A percentile compares a stretch with the other conserved stretches of the same genome.
Conservation (phyloP, 1,140 invertebrate genomes). For the Apolygus lucorum region DNA sequence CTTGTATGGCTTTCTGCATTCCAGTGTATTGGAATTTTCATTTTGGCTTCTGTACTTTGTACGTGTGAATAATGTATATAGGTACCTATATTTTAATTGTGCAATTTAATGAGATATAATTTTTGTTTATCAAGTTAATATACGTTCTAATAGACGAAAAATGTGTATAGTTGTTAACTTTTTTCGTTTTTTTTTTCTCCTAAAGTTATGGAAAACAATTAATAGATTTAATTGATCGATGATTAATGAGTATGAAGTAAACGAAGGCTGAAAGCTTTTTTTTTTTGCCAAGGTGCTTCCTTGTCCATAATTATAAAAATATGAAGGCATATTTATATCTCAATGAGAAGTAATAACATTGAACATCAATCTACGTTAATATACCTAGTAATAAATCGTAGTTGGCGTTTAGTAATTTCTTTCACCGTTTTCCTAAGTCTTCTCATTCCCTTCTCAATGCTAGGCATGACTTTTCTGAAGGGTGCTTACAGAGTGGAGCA, state of each 20-base stretch:
- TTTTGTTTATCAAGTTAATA: background rate
- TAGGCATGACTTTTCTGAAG: too few relatives aligned
- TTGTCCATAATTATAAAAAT: background rate
- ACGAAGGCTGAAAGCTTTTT: conserved; percentile 9
- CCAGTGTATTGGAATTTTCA: background rate
- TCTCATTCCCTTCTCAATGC: too few relatives aligned
- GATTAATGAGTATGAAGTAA: background rate
- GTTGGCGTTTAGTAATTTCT: too few relatives aligned
- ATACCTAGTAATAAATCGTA: background rate
- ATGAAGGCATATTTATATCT: background rate
- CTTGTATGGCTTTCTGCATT: background rate
- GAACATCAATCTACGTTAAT: conserved; percentile 4
- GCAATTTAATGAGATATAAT: background rate
- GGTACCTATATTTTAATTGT: background rate
- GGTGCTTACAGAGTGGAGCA: too few relatives aligned
- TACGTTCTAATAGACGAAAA: background rate
- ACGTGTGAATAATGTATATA: conserved; percentile 5
- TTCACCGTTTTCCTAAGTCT: too few relatives aligned
- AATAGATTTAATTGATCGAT: background rate
- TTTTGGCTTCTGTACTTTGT: conserved; percentile 2
- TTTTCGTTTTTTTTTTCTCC: background rate
- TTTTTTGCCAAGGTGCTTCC: conserved; percentile 7
- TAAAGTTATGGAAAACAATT: background rate
- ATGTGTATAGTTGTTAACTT: background rate
- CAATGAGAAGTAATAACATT: background rate